phyloP scores from a whole-genome alignment of 2,113 vertebrate genomes.

The Plectropomus leopardus region DNA sequence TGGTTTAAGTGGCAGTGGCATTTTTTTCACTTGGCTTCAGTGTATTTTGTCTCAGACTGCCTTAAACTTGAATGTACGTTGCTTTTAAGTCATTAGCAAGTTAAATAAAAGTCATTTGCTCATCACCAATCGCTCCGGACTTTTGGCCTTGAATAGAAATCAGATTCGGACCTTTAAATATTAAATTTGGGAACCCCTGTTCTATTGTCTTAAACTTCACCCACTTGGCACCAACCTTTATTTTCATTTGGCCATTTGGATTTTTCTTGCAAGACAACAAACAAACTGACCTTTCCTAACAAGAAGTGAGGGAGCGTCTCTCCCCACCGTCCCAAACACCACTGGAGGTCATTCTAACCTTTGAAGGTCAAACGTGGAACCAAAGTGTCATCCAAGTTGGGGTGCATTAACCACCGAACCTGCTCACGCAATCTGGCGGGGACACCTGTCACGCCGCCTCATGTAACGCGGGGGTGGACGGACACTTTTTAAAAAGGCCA shows the following conservation, averaged over 20 bases:
- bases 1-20: too few relatives aligned
- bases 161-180: too few relatives aligned
- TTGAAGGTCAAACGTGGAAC: slow-evolving; percentile 69
- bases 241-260: slow-evolving; percentile 10
- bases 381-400: slow-evolving; percentile 54
- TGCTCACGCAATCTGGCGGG: slow-evolving; percentile 49
- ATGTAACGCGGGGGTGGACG: slow-evolving; percentile 51
- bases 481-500: slow-evolving; percentile 71
- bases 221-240: too few relatives aligned
- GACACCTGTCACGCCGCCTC: slow-evolving; percentile 56
- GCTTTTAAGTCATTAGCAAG: too few relatives aligned
- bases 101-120: too few relatives aligned
- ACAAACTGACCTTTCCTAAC: slow-evolving; percentile 69
- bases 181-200: too few relatives aligned
- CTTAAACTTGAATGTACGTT: too few relatives aligned
- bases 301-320: slow-evolving; percentile 34
- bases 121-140: too few relatives aligned
- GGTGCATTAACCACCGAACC: slow-evolving; percentile 47
- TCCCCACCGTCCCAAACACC: slow-evolving; percentile 11
- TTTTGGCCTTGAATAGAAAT: too few relatives aligned
- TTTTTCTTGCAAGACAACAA: slow-evolving; percentile 26
- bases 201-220: too few relatives aligned
- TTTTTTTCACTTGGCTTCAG: too few relatives aligned
- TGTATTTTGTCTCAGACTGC: too few relatives aligned
- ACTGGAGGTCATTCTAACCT: slow-evolving; percentile 74